Evolutionary conservation across 2,888 invertebrate genomes (phyloP).

Genomic region (Corythucha ciliata): DNA sequence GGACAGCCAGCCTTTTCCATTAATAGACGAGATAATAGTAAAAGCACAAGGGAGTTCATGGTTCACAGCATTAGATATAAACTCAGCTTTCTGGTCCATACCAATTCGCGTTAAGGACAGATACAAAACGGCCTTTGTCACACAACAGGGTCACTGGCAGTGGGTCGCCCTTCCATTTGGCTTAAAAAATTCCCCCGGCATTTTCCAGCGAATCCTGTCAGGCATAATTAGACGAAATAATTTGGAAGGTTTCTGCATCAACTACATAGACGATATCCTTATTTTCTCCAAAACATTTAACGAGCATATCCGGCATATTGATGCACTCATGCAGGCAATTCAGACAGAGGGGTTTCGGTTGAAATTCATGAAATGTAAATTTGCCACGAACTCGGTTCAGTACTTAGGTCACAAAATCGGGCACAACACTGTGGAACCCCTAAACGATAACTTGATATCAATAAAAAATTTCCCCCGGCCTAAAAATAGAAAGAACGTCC

Average conservation of each 20-base stretch:
- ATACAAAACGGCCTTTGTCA: constrained; percentile 34
- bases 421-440: constrained; percentile 14
- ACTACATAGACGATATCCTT: constrained; percentile 34
- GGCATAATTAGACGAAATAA: constrained; percentile 28
- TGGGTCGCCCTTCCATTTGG: constrained; percentile 33
- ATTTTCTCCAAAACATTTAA: constrained; percentile 32
- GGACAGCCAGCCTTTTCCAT: constrained; percentile 26
- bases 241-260: constrained; percentile 27
- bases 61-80: constrained; percentile 29
- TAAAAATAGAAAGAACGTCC: constrained; percentile 17
- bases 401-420: constrained; percentile 21
- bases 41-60: constrained; percentile 25
- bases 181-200: constrained; percentile 24
- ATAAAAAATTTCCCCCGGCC: constrained; percentile 19
- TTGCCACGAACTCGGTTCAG: constrained; percentile 20
- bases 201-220: constrained; percentile 29
- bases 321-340: constrained; percentile 21
- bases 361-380: constrained; percentile 20
- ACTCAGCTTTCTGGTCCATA: constrained; percentile 29
- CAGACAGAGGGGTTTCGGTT: constrained; percentile 19
- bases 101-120: constrained; percentile 30
- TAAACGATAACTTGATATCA: constrained; percentile 17
- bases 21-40: constrained; percentile 22
- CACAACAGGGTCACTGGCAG: constrained; percentile 32
- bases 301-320: constrained; percentile 29